phyloP scores from a whole-genome alignment of 2,888 invertebrate species.

The Euclidia mi region DNA sequence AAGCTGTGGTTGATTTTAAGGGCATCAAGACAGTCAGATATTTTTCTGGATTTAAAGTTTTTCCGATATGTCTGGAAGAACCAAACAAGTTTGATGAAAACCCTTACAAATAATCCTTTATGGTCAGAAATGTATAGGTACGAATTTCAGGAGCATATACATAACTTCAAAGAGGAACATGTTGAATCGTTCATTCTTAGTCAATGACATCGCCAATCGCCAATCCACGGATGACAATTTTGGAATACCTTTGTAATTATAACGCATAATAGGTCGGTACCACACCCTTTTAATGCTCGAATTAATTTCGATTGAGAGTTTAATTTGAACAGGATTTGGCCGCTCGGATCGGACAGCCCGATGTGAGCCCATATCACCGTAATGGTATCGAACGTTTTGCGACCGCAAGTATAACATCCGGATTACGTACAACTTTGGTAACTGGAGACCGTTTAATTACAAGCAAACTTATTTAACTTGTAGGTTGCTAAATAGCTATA shows the following conservation, averaged over 20 bases:
- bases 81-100: too few species aligned
- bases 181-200: too few species aligned
- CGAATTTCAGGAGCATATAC: too few species aligned
- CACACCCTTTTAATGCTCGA: conserved; percentile 67
- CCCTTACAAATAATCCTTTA: too few species aligned
- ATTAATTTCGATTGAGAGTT: conserved; percentile 74
- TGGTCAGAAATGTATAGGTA: too few species aligned
- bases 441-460: conserved; percentile 37
- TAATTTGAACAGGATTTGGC: conserved; percentile 72
- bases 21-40: too few species aligned
- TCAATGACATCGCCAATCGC: not conserved
- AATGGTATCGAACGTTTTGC: conserved; percentile 62
- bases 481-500: not conserved
- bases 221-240: not conserved
- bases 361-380: conserved; percentile 58
- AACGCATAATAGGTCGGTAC: conserved; percentile 54
- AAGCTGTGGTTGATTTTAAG: too few species aligned
- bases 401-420: conserved; percentile 54
- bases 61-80: too few species aligned
- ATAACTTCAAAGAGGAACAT: too few species aligned
- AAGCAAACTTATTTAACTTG: conserved; percentile 15
- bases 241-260: conserved; percentile 35
- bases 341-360: conserved; percentile 63
- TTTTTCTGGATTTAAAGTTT: too few species aligned
- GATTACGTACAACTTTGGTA: conserved; percentile 54